Evolutionary conservation across 2,888 invertebrate species (phyloP), one percentile per base, ranked within the genome.

Genomic region (Megastigmus dorsalis): DNA sequence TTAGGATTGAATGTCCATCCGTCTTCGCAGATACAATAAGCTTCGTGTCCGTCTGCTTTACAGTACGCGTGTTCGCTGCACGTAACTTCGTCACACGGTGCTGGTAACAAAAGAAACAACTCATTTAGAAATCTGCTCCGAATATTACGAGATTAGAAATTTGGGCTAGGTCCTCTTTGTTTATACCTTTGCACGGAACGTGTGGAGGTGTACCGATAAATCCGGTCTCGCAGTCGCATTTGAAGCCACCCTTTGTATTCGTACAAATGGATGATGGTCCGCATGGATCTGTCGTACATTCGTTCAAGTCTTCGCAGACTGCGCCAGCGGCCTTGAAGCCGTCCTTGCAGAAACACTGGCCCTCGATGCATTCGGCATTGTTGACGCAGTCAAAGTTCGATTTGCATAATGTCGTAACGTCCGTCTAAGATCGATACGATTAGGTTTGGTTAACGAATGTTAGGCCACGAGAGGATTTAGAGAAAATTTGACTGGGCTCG

Each of bases 1-100:
- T 91, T 93, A 0, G 97, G 97, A 88, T 97, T 94, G 84, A 95
- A 97, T 0, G 95, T 96, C 95, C 96, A 97, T 0, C 97, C 97
- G 74, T 95, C 95, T 85, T 97, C 95, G 84, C 97, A 97, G 57
- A 97, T 94, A 82, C 97, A 97, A 82, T 95, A 96, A 0, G 96
- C 97, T 88, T 97, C 96, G 74, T 92, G 92, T 36, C 95, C 95
- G 81, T 96, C 95, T 0, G 95, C 93, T 85, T 96, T 96, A 86
- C 97, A 97, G 84, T 92, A 95, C 1, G 97, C 95, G 85, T 97
- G 96, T 7, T 93, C 92, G 15, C 96, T 95, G 85, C 97, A 97
- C 84, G 94, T 93, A 0, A 97, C 95, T 87, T 95, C 95, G 85
- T 96, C 95, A 85, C 97, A 97, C 0, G 97, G 97, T 80, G 96